Conservation (phyloP, 2,888 invertebrate genomes). For the Laothoe populi region DNA sequence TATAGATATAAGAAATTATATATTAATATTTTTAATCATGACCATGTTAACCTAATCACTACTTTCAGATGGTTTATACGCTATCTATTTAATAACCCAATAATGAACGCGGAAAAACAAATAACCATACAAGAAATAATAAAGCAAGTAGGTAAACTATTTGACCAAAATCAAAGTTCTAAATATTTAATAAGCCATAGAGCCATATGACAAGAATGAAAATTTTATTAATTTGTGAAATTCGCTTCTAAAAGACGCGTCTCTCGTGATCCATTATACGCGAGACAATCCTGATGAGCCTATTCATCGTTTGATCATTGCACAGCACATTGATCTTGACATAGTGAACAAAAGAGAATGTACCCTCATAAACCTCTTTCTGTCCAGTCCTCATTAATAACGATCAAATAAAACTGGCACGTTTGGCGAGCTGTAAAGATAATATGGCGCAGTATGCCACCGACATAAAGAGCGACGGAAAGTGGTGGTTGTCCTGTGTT, state of each 20-base stretch:
- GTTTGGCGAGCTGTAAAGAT: conserved; percentile 2
- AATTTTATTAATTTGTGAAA: background rate
- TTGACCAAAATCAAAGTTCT: background rate
- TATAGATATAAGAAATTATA: no score
- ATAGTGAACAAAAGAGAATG: conserved; percentile 20
- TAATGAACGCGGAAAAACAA: no score
- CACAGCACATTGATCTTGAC: conserved; percentile 24
- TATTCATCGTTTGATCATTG: conserved; percentile 20
- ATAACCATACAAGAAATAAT: background rate
- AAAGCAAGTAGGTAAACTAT: background rate
- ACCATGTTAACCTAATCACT: no score
- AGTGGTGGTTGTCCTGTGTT: conserved; percentile 11
- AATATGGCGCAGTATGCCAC: conserved; percentile 10
- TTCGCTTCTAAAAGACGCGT: background rate
- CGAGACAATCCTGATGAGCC: conserved; percentile 12
- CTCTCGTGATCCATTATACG: conserved; percentile 4
- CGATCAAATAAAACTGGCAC: conserved; percentile 21
- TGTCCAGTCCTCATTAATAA: conserved; percentile 19
- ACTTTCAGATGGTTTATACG: no score
- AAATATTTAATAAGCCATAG: background rate
- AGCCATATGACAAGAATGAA: background rate
- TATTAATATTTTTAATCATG: no score
- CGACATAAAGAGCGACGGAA: conserved; percentile 6
- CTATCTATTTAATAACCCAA: no score
- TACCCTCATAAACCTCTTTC: conserved; percentile 13